Evolutionary conservation across 2,113 vertebrate species (phyloP).

Genomic region (Petrocephalus zakoni): DNA sequence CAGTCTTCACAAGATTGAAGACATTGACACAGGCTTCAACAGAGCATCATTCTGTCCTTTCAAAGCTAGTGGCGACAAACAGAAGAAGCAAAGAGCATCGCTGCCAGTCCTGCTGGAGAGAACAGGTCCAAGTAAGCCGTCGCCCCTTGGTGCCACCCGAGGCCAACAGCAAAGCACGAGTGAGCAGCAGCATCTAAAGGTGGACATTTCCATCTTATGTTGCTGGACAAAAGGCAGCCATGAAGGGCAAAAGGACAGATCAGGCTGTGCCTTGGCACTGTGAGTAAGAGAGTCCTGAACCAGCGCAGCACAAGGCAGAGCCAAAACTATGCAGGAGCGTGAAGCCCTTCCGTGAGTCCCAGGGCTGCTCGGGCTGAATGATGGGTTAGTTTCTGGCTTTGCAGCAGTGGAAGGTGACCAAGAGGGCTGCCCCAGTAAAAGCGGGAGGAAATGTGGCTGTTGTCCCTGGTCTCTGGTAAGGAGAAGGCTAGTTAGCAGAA

Average conservation of each 20-base stretch:
- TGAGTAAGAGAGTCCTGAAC: slow-evolving; percentile 2
- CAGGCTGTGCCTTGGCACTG: slow-evolving; percentile 2
- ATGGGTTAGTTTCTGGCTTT: background rate
- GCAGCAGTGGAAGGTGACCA: background rate
- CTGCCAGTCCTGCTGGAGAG: background rate
- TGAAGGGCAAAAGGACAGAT: slow-evolving; percentile 1
- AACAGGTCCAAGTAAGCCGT: background rate
- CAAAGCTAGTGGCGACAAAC: background rate
- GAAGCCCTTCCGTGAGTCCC: background rate
- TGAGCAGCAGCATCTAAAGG: slow-evolving; percentile 6
- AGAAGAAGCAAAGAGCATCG: background rate
- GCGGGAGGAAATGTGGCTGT: background rate
- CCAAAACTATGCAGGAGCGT: background rate
- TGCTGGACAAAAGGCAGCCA: slow-evolving; percentile 4
- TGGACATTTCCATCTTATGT: background rate
- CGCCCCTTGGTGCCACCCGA: background rate
- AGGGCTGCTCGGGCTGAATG: background rate
- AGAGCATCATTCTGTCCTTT: background rate
- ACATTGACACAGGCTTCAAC: background rate
- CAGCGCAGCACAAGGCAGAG: background rate
- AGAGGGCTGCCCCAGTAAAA: background rate
- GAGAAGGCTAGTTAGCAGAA: background rate
- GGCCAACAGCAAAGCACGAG: background rate
- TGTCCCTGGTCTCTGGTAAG: background rate
- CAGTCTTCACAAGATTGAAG: background rate